phyloP scores from a whole-genome alignment of 2,888 invertebrate species.

The Mesoligia furuncula region DNA sequence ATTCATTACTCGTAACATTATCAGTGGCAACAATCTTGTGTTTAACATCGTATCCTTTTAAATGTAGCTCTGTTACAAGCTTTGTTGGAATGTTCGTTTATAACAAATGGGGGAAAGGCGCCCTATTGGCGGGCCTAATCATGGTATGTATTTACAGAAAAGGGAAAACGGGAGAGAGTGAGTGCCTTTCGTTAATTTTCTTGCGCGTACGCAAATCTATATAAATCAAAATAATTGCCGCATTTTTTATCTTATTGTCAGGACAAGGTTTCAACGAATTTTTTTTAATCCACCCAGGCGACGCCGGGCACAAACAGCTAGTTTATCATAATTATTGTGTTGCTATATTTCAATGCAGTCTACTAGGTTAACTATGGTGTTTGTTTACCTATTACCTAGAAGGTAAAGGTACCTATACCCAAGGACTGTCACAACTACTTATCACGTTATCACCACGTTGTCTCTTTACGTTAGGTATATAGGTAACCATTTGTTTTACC shows the following conservation, averaged over 20 bases:
- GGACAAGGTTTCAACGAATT: no score
- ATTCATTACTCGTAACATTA: conserved; percentile 47
- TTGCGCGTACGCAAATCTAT: neutral
- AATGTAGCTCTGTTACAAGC: conserved; percentile 35
- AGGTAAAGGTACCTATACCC: neutral
- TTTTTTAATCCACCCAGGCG: no score
- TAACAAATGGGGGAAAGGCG: conserved; percentile 18
- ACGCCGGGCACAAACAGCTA: no score
- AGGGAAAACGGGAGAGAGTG: no score
- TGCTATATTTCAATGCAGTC: neutral
- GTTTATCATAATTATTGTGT: neutral
- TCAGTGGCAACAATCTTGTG: conserved; percentile 32
- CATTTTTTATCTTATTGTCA: no score
- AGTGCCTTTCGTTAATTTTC: neutral
- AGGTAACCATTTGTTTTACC: neutral
- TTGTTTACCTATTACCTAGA: neutral
- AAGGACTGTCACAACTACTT: neutral
- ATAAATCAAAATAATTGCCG: neutral
- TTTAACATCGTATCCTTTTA: conserved; percentile 44
- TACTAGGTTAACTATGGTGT: neutral
- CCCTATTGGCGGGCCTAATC: neutral
- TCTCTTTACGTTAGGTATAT: neutral
- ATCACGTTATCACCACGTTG: neutral
- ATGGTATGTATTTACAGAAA: neutral
- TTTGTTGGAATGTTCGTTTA: conserved; percentile 37